A percentile compares a stretch with the other conserved stretches of the same genome.
Conservation (phyloP, 1,140 invertebrate species). For the Drosophila sucinea region DNA sequence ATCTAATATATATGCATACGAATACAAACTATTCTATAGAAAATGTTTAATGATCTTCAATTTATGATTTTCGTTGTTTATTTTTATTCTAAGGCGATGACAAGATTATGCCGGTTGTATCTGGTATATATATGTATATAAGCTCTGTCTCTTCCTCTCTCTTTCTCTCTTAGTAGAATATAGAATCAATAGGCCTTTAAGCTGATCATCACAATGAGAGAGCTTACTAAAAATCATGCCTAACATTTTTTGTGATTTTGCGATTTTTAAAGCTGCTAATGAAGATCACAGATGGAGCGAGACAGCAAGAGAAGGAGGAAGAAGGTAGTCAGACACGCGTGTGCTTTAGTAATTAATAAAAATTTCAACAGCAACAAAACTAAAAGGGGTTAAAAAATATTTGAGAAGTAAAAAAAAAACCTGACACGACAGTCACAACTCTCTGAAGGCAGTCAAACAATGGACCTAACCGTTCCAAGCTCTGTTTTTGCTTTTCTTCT, state of each 20-base stretch:
- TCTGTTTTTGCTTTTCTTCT: constrained; percentile 17
- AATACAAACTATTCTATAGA: not conserved
- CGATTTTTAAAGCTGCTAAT: constrained; percentile 42
- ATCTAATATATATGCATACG: not conserved
- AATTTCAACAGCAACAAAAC: constrained; percentile 39
- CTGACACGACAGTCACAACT: constrained; percentile 39
- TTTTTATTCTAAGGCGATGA: constrained; percentile 1
- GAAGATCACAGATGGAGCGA: constrained; percentile 32
- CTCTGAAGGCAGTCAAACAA: constrained; percentile 44
- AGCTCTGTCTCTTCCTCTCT: not conserved
- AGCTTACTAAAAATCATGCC: constrained; percentile 6
- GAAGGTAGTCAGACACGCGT: constrained; percentile 28
- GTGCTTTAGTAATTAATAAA: constrained; percentile 59
- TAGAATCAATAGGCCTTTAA: not conserved
- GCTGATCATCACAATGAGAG: constrained; percentile 2
- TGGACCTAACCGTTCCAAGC: constrained; percentile 44
- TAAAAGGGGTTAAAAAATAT: not conserved
- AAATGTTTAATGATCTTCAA: constrained; percentile 8
- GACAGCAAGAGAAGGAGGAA: constrained; percentile 9
- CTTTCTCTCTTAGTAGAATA: not conserved
- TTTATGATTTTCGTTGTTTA: not conserved
- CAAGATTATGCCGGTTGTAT: not conserved
- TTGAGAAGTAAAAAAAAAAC: constrained; percentile 5
- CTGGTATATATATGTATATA: not conserved
- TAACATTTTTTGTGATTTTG: constrained; percentile 39